Percentiles rank a stretch among this genome's conserved stretches.
Conservation (phyloP, 2,113 vertebrate genomes). For the Marmota flaviventris region DNA sequence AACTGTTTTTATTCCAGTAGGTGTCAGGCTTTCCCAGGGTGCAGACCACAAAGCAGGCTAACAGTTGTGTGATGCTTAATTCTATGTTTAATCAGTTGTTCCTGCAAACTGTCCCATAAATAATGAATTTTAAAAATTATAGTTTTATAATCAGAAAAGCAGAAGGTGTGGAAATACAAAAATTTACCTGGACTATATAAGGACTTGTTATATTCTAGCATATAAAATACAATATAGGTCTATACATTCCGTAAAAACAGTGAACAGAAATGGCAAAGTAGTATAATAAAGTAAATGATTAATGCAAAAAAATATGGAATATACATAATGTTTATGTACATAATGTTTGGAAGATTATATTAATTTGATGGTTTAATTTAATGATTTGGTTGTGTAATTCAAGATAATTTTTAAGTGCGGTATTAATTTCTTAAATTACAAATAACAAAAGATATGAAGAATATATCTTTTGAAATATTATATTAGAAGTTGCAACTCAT, state of each 20-base stretch:
- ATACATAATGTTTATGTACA: background rate
- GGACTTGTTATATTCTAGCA: background rate
- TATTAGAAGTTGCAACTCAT: conserved; percentile 4
- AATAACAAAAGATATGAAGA: background rate
- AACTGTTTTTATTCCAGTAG: conserved; percentile 65
- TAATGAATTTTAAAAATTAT: background rate
- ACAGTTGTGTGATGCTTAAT: background rate
- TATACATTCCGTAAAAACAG: background rate
- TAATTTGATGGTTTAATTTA: conserved; percentile 10
- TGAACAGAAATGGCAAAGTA: background rate
- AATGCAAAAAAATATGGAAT: background rate
- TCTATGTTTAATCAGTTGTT: background rate
- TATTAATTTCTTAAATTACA: background rate
- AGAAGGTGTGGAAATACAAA: background rate
- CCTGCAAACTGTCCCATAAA: background rate
- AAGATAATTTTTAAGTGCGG: background rate
- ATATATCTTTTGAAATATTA: conserved; percentile 1
- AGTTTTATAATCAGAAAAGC: background rate
- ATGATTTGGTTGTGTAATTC: background rate
- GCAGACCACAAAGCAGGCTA: background rate
- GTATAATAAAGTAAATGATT: background rate
- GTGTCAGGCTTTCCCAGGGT: conserved; percentile 59
- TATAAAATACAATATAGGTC: background rate
- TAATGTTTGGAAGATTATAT: background rate
- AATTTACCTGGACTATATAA: background rate